phyloP scores from a whole-genome alignment of 1,140 invertebrate genomes.

The Popillia japonica region DNA sequence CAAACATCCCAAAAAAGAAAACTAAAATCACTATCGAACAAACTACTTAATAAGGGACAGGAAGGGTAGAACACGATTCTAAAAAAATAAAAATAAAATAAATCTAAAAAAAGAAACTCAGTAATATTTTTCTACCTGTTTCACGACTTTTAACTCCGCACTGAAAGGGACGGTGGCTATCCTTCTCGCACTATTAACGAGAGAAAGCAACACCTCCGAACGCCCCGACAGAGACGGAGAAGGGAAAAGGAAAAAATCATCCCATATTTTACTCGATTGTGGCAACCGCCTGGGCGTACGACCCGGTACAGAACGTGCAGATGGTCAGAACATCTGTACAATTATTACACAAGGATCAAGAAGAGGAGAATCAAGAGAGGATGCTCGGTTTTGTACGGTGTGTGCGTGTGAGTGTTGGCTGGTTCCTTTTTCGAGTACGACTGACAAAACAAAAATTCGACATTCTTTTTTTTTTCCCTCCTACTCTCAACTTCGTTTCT shows the following conservation, averaged over 20 bases:
- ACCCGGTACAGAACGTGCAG: constrained; percentile 32
- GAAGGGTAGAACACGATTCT: constrained; percentile 30
- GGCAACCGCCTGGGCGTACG: constrained; percentile 32
- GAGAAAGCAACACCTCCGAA: background rate
- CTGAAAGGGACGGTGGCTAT: background rate
- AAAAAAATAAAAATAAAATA: constrained; percentile 33
- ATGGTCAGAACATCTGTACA: constrained; percentile 34
- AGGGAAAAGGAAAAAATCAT: constrained; percentile 26
- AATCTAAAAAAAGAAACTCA: constrained; percentile 24
- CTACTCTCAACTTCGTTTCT: background rate
- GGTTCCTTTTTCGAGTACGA: constrained; percentile 32
- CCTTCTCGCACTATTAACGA: background rate
- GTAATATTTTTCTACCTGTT: constrained; percentile 35
- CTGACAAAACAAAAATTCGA: constrained; percentile 29
- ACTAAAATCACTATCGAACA: constrained; percentile 14
- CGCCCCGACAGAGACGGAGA: background rate
- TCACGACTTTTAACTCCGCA: constrained; percentile 12
- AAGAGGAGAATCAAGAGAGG: background rate
- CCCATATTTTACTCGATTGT: constrained; percentile 35
- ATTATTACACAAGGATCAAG: constrained; percentile 28
- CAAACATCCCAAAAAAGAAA: constrained; percentile 15
- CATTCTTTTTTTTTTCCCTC: constrained; percentile 1
- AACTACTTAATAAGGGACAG: constrained; percentile 32
- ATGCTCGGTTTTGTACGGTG: constrained; percentile 10
- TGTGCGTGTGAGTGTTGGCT: constrained; percentile 9